Percentiles rank a stretch among this genome's conserved stretches.
Evolutionary conservation across 2,113 vertebrate species (phyloP).

Genomic region (Cyphomyrus plagiostoma): DNA sequence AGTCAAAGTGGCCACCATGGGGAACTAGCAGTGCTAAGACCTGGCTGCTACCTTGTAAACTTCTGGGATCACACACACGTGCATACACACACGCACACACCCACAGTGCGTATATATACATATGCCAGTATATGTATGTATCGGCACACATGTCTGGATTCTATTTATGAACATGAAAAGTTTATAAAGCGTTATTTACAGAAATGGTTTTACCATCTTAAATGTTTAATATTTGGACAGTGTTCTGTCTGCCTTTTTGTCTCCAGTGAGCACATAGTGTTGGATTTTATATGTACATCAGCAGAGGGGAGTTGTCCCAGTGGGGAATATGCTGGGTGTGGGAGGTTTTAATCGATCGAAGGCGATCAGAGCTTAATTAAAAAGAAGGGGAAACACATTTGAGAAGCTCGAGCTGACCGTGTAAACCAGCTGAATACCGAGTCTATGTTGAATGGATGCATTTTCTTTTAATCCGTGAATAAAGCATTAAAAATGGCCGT

Average conservation of each 20-base stretch:
- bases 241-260: conserved; percentile 78
- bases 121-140: conserved; percentile 69
- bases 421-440: conserved; percentile 87
- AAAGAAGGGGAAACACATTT: conserved; percentile 55
- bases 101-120: conserved; percentile 57
- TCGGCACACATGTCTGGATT: conserved; percentile 95
- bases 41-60: conserved; percentile 91
- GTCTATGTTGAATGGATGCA: conserved; percentile 97
- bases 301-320: conserved; percentile 74
- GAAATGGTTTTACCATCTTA: conserved; percentile 96
- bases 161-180: conserved; percentile 87
- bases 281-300: conserved; percentile 91
- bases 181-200: conserved; percentile 81
- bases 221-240: conserved; percentile 89
- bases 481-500: conserved; percentile 76
- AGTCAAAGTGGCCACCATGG: conserved; percentile 76
- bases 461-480: conserved; percentile 99
- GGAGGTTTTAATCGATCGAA: conserved; percentile 82
- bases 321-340: conserved; percentile 81
- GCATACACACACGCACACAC: conserved; percentile 33
- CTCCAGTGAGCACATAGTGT: conserved; percentile 88
- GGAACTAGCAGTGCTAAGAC: conserved; percentile 97
- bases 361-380: conserved; percentile 69
- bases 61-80: conserved; percentile 72
- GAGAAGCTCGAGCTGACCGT: conserved; percentile 66